These are phyloP conservation scores for Dyspetes luteomarginatus DNA, from an alignment of 2,888 invertebrate species.

Conservation along the genomic window DNA sequence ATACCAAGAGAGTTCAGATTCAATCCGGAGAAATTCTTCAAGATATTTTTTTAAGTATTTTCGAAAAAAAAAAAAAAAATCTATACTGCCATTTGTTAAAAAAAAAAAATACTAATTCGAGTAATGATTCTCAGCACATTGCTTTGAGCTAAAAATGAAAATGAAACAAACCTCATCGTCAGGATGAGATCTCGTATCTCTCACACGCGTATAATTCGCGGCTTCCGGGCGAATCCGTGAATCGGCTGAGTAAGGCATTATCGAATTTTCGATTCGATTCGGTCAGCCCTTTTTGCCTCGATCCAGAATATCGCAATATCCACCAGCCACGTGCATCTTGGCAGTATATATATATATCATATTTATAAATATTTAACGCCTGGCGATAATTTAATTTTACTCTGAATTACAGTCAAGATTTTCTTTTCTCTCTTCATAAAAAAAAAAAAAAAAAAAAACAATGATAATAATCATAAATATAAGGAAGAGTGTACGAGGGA, in stretches of 20 bases:
- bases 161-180: slow-evolving; percentile 14
- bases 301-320: slow-evolving; percentile 44
- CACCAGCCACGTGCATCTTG: slow-evolving; percentile 21
- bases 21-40: not conserved
- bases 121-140: slow-evolving; percentile 60
- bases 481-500: slow-evolving; percentile 40
- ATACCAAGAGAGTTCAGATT: too few species aligned
- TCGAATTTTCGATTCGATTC: slow-evolving; percentile 82
- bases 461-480: slow-evolving; percentile 52
- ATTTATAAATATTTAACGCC: slow-evolving; percentile 79
- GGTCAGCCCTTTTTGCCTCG: slow-evolving; percentile 72
- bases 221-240: slow-evolving; percentile 80
- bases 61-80: not conserved
- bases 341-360: slow-evolving; percentile 63
- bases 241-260: slow-evolving; percentile 81
- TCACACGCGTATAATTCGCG: slow-evolving; percentile 77
- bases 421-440: slow-evolving; percentile 31
- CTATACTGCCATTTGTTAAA: not conserved
- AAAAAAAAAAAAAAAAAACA: slow-evolving; percentile 1
- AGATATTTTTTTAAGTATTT: not conserved
- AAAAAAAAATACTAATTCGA: slow-evolving; percentile 36
- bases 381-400: slow-evolving; percentile 72
- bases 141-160: slow-evolving; percentile 20
- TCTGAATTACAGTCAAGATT: slow-evolving; percentile 68
- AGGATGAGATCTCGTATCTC: slow-evolving; percentile 46